Conservation (phyloP, 2,888 invertebrate genomes). For the Gortyna flavago region DNA sequence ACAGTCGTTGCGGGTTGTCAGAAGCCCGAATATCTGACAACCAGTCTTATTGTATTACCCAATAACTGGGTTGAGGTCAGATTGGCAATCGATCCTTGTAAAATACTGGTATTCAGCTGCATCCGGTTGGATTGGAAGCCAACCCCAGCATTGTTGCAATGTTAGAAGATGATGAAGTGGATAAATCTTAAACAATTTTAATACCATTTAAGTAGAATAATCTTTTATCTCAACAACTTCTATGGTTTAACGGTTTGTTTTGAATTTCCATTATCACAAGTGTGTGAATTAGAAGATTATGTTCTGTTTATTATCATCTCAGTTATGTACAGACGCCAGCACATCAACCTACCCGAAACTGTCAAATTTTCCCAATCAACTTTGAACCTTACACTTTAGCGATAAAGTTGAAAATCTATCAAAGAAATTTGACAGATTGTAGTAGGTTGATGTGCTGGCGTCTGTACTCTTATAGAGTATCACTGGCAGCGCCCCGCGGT, state of each 20-base stretch:
- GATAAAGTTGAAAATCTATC: no score
- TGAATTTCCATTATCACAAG: constrained; percentile 37
- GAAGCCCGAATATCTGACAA: background rate
- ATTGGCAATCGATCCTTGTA: background rate
- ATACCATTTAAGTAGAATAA: constrained; percentile 25
- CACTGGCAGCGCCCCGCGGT: no score
- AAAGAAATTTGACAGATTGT: no score
- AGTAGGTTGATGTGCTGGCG: no score
- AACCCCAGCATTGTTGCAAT: background rate
- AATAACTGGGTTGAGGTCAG: background rate
- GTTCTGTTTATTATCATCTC: constrained; percentile 11
- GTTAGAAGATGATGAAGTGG: background rate
- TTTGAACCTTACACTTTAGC: no score
- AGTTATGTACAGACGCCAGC: no score
- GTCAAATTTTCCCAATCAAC: no score
- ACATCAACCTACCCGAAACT: no score
- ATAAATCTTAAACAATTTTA: constrained; percentile 15
- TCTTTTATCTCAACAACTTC: constrained; percentile 27
- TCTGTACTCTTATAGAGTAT: no score
- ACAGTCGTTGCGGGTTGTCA: background rate
- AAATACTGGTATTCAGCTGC: background rate
- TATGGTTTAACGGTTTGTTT: constrained; percentile 27
- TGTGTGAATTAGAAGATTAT: constrained; percentile 34
- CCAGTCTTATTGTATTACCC: background rate
- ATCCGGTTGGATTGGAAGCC: background rate